Conservation (phyloP, 2,113 vertebrate genomes). For the Tetrax tetrax region DNA sequence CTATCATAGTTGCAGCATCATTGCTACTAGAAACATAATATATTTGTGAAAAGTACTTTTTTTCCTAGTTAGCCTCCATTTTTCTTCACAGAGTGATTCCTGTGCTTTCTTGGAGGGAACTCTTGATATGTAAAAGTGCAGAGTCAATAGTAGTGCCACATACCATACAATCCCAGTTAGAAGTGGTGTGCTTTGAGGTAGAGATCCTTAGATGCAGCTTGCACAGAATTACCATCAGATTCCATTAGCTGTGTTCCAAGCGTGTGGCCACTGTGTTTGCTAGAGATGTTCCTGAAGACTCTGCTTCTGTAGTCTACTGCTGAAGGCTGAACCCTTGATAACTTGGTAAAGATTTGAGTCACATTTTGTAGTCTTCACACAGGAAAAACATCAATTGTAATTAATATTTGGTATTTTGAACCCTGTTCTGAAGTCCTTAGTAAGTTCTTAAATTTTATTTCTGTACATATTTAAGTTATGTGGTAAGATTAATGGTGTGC, state of each 20-base stretch:
- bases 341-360: neutral
- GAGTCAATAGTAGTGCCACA: neutral
- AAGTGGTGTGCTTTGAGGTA: neutral
- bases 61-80: neutral
- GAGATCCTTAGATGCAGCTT: neutral
- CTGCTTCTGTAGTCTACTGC: neutral
- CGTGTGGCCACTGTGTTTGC: neutral
- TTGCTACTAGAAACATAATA: neutral
- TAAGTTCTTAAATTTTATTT: neutral
- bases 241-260: neutral
- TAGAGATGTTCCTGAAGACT: neutral
- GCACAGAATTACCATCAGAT: neutral
- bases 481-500: neutral
- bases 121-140: neutral
- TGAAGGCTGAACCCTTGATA: neutral
- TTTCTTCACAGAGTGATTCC: neutral
- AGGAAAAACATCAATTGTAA: neutral
- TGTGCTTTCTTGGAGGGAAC: neutral
- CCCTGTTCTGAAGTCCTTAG: neutral
- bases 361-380: neutral
- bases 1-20: neutral
- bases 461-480: neutral
- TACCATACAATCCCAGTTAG: neutral
- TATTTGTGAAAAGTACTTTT: neutral
- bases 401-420: neutral